Conservation (phyloP, 2,888 invertebrate species). For the Lumbricus terrestris region DNA sequence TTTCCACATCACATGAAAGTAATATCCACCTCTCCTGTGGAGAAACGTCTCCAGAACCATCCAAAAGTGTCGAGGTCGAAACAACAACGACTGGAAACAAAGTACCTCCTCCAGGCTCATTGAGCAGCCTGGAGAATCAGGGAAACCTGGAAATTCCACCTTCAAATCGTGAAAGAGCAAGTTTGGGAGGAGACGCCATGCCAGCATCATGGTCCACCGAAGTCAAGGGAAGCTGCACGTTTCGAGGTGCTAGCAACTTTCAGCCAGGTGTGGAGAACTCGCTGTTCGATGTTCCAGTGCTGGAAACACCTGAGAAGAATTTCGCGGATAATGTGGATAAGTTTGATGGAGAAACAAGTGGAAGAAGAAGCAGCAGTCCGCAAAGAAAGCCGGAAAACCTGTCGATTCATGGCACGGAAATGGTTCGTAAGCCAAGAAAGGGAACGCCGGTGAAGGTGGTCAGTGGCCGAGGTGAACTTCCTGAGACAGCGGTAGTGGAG, state of each 20-base stretch:
- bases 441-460: constrained; percentile 35
- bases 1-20: neutral
- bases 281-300: neutral
- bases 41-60: neutral
- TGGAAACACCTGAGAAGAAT: neutral
- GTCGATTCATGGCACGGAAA: neutral
- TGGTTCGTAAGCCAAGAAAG: constrained; percentile 33
- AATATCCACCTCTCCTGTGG: neutral
- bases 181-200: neutral
- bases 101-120: neutral
- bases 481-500: neutral
- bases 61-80: neutral
- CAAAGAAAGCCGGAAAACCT: constrained; percentile 8
- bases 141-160: neutral
- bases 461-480: neutral
- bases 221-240: neutral
- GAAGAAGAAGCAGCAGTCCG: neutral
- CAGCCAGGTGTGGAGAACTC: neutral
- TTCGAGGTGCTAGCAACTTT: neutral
- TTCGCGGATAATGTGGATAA: neutral
- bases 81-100: neutral
- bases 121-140: neutral
- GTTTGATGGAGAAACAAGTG: neutral
- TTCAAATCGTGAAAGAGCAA: neutral
- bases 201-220: neutral